These are phyloP conservation scores for Exocentrus adspersus DNA, from an alignment of 2,888 invertebrate genomes.

Conservation along the genomic window DNA sequence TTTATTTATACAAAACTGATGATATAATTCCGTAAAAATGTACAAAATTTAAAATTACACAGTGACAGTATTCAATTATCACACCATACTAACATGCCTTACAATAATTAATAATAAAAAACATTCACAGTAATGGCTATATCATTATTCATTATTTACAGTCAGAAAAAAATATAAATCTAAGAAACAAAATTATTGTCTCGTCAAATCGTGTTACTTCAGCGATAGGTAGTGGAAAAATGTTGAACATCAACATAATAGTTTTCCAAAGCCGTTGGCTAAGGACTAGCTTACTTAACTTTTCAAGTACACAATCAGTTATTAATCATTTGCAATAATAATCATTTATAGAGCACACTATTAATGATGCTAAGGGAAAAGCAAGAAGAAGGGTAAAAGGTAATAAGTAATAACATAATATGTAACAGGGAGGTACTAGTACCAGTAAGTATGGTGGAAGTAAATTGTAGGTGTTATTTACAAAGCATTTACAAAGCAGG, in stretches of 20 bases:
- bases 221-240: slow-evolving; percentile 12
- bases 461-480: no score
- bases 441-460: no score
- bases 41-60: slow-evolving; percentile 15
- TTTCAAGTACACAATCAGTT: no score
- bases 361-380: no score
- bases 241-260: slow-evolving; percentile 13
- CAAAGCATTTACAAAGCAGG: no score
- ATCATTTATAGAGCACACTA: not conserved
- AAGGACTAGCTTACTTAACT: slow-evolving; percentile 20
- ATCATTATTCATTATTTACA: slow-evolving; percentile 21
- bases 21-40: slow-evolving; percentile 12
- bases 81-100: slow-evolving; percentile 14
- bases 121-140: slow-evolving; percentile 17
- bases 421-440: no score
- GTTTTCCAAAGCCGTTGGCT: slow-evolving; percentile 1
- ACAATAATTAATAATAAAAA: slow-evolving; percentile 17
- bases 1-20: slow-evolving; percentile 9
- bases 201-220: not conserved
- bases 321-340: slow-evolving; percentile 16
- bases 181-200: slow-evolving; percentile 3
- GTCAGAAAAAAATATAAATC: slow-evolving; percentile 13
- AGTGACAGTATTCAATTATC: slow-evolving; percentile 1
- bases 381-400: not conserved
- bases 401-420: not conserved